Conservation (phyloP, 1,140 invertebrate species). For the Nebria ingens region DNA sequence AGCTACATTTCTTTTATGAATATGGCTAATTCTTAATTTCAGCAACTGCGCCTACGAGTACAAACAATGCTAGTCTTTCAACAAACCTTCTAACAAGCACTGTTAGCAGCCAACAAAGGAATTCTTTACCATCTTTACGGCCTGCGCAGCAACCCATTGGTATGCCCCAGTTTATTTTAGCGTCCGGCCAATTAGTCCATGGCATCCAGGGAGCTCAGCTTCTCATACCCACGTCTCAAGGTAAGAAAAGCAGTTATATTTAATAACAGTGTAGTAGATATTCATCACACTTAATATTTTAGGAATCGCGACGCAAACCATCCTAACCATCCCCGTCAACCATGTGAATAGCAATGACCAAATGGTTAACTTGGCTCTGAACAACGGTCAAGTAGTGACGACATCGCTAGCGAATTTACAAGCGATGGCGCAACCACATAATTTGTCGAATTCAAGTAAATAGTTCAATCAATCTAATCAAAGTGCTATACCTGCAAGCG, state of each 20-base stretch:
- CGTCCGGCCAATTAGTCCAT: slow-evolving; percentile 81
- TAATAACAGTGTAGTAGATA: too few species aligned
- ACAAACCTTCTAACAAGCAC: not conserved
- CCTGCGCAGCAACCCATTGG: slow-evolving; percentile 51
- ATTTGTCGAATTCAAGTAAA: slow-evolving; percentile 31
- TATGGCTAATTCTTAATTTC: not conserved
- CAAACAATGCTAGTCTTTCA: not conserved
- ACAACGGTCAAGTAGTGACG: slow-evolving; percentile 74
- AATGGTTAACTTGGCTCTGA: slow-evolving; percentile 68
- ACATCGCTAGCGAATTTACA: slow-evolving; percentile 73
- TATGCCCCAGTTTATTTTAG: slow-evolving; percentile 82
- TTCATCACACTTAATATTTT: slow-evolving; percentile 20
- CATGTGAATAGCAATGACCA: slow-evolving; percentile 69
- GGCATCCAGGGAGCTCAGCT: slow-evolving; percentile 87
- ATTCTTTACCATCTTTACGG: slow-evolving; percentile 26
- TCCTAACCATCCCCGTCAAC: slow-evolving; percentile 84
- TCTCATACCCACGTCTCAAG: slow-evolving; percentile 88
- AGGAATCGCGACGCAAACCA: slow-evolving; percentile 88
- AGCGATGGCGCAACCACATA: slow-evolving; percentile 61
- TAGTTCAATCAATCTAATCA: slow-evolving; percentile 16
- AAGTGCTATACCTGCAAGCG: slow-evolving; percentile 34
- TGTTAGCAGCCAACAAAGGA: not conserved
- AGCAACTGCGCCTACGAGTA: slow-evolving; percentile 6
- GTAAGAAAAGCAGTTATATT: too few species aligned
- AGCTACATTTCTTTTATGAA: too few species aligned